These are phyloP conservation scores for Amphimallon solstitiale DNA, from an alignment of 2,888 invertebrate species.

Conservation along the genomic window DNA sequence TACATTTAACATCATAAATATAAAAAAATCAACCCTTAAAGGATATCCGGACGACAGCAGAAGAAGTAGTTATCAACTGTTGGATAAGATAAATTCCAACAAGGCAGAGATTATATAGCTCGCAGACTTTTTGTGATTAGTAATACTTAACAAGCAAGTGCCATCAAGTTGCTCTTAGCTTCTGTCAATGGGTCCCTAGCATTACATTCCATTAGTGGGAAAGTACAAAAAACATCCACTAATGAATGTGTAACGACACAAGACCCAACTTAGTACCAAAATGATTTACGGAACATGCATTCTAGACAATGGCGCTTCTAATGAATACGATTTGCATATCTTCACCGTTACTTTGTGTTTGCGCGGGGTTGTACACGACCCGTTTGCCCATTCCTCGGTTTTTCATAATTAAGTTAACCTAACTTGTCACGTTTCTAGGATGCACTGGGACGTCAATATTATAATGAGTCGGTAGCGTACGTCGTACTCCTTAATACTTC, in stretches of 20 bases:
- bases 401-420: conserved; percentile 55
- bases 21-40: no score
- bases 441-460: conserved; percentile 33
- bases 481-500: conserved; percentile 16
- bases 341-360: conserved; percentile 56
- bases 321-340: conserved; percentile 61
- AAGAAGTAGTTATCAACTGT: no score
- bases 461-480: not conserved
- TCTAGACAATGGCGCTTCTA: conserved; percentile 59
- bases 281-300: conserved; percentile 55
- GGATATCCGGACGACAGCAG: no score
- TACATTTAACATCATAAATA: no score
- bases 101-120: not conserved
- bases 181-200: conserved; percentile 43
- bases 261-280: conserved; percentile 49
- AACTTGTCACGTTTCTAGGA: conserved; percentile 49
- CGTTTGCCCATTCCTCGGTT: conserved; percentile 51
- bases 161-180: conserved; percentile 50
- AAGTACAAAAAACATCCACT: conserved; percentile 46
- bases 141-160: conserved; percentile 42
- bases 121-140: conserved; percentile 33
- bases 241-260: conserved; percentile 54
- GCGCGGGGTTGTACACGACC: conserved; percentile 51
- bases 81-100: no score
- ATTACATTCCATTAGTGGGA: conserved; percentile 50